Base-by-base conservation (phyloP, 1,140 invertebrate species). In the Drosophila seguyi region DNA sequence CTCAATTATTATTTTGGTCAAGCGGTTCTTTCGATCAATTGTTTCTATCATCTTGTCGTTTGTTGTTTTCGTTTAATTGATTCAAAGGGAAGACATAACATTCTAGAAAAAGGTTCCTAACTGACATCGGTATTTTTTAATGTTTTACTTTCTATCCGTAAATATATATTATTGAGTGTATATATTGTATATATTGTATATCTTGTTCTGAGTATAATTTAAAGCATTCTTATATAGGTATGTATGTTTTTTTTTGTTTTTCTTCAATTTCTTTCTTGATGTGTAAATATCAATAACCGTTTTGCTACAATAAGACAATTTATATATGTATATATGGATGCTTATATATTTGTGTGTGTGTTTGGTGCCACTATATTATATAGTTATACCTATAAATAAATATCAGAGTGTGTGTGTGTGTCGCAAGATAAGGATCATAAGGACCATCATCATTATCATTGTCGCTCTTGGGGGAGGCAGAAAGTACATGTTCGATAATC, bases 11-110 rank as follows among this genome's bases (percentile, higher is more conserved):
- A 29, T 56, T 29, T 71, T 72, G 68, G 68, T 72, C 68, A 72
- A 72, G 68, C 68, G 68, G 68, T 48, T 72, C 44, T 48, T 69
- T 72, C 52, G 29, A 50, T 71, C 52, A 71, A 71, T 72, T 69
- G 65, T 72, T 48, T 71, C 65, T 58, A 71, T 58, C 65, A 57
- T 69, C 31, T 69, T 55, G 45, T 45, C 56, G 34, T 66, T 45
- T 47, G 14, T 27, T 8, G 14, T 41, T 29, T 65, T 67, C 55
- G 58, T 69, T 78, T 88, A 88, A 88, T 88, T 88, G 84, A 88
- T 88, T 84, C 80, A 88, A 87, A 88, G 84, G 84, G 84, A 88
- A 88, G 84, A 88, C 84, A 88, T 88, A 88, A 88, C 80, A 88
- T 88, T 88, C 84, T 88, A 88, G 80, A 88, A 88, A 88, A 88